Percentiles rank a stretch among this genome's conserved stretches.
Evolutionary conservation across 2,113 vertebrate species (phyloP).

Genomic region (Campylorhamphus procurvoides): DNA sequence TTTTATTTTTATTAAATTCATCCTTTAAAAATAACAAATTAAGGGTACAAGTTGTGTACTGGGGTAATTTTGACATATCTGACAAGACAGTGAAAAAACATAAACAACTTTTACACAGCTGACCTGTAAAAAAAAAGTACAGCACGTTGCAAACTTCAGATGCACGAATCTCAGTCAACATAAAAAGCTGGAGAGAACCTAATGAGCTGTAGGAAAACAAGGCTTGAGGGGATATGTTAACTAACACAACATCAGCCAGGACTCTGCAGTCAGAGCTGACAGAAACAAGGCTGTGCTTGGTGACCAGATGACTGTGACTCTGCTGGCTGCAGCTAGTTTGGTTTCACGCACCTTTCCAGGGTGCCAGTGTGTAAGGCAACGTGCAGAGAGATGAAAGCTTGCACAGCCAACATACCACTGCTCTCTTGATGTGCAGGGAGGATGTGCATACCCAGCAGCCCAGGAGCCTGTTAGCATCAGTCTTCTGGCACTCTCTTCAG

Average conservation of each 20-base stretch:
- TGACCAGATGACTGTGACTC: background rate
- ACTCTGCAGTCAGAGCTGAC: background rate
- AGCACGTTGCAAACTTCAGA: background rate
- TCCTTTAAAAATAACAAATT: background rate
- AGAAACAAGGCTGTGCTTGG: background rate
- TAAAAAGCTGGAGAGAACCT: background rate
- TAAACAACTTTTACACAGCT: background rate
- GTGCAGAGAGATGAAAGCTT: background rate
- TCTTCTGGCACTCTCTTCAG: background rate
- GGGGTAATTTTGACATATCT: background rate
- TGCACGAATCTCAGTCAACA: background rate
- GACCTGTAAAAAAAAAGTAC: background rate
- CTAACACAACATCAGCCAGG: background rate
- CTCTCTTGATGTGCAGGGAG: rapidly evolving
- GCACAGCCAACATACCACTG: rapidly evolving
- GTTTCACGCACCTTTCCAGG: background rate
- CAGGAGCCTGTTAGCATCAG: background rate
- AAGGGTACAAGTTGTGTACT: background rate
- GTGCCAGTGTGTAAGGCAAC: rapidly evolving
- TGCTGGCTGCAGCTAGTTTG: background rate
- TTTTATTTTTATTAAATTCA: background rate
- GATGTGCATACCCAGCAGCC: rapidly evolving
- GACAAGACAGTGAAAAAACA: background rate
- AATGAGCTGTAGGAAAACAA: background rate
- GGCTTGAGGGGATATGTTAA: constrained; percentile 5